phyloP scores from a whole-genome alignment of 2,113 vertebrate genomes.

The Gambusia holbrooki region DNA sequence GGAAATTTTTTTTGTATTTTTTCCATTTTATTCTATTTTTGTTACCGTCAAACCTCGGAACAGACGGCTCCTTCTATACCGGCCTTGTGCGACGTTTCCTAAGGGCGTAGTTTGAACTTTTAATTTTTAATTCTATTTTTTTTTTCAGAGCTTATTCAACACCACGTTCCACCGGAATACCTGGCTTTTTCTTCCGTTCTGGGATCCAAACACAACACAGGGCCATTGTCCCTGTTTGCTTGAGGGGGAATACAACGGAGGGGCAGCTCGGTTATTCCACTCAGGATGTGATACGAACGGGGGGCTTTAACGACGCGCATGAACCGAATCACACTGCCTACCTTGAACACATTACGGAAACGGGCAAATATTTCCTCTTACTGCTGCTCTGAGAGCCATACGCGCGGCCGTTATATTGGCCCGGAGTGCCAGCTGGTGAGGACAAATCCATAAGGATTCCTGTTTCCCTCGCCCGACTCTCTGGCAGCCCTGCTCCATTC shows the following conservation, averaged over 20 bases:
- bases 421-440: constrained; percentile 76
- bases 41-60: constrained; percentile 58
- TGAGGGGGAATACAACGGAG: constrained; percentile 38
- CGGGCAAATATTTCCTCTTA: constrained; percentile 75
- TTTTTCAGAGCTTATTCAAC: constrained; percentile 34
- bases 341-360: constrained; percentile 76
- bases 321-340: constrained; percentile 67
- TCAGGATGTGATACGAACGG: constrained; percentile 73
- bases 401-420: constrained; percentile 74
- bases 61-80: constrained; percentile 51
- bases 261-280: constrained; percentile 56
- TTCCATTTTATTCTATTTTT: constrained; percentile 22
- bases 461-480: constrained; percentile 64
- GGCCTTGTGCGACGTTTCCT: constrained; percentile 50
- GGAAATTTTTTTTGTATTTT: constrained; percentile 9
- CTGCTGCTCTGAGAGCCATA: constrained; percentile 71
- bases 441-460: constrained; percentile 74
- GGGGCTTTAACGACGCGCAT: constrained; percentile 72
- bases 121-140: not conserved
- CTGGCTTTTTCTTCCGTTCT: constrained; percentile 28
- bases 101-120: constrained; percentile 47
- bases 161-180: constrained; percentile 27
- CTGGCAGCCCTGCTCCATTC: constrained; percentile 79
- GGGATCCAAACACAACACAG: constrained; percentile 69
- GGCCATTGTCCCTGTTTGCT: constrained; percentile 65